phyloP scores from a whole-genome alignment of 1,140 invertebrate genomes.

The Zaprionus inermis region DNA sequence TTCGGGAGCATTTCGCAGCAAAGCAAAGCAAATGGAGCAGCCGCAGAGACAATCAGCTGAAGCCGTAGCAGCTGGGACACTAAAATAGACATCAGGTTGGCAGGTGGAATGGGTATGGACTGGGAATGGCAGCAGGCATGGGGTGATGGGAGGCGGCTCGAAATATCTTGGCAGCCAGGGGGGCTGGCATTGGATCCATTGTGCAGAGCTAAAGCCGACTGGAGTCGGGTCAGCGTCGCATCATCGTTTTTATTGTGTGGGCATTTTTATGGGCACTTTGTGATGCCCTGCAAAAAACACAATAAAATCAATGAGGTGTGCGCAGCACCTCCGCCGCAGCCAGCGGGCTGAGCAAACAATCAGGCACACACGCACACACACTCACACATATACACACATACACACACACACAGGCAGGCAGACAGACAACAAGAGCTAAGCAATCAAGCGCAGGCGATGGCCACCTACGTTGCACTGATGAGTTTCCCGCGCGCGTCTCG shows the following conservation, averaged over 20 bases:
- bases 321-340: slow-evolving; percentile 61
- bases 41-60: slow-evolving; percentile 38
- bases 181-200: slow-evolving; percentile 40
- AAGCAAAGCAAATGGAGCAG: slow-evolving; percentile 28
- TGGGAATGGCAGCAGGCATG: not conserved
- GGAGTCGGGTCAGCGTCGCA: slow-evolving; percentile 58
- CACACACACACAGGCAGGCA: slow-evolving; percentile 25
- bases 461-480: slow-evolving; percentile 73
- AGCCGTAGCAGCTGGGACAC: slow-evolving; percentile 42
- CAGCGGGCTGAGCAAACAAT: slow-evolving; percentile 67
- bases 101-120: slow-evolving; percentile 44
- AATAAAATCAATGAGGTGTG: slow-evolving; percentile 82
- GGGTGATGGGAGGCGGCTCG: not conserved
- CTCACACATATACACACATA: slow-evolving; percentile 12
- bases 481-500: slow-evolving; percentile 28
- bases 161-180: slow-evolving; percentile 31
- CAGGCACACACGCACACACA: slow-evolving; percentile 46
- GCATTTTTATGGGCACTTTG: slow-evolving; percentile 81
- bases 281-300: slow-evolving; percentile 73
- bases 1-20: slow-evolving; percentile 11
- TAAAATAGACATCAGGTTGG: slow-evolving; percentile 78
- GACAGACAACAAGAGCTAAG: slow-evolving; percentile 63
- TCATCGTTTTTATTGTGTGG: slow-evolving; percentile 81
- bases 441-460: slow-evolving; percentile 73
- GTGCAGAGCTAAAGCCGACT: slow-evolving; percentile 37